A percentile compares a stretch with the other conserved stretches of the same genome.
These are phyloP conservation scores for Erebia palarica DNA, from an alignment of 2,888 invertebrate species.

Conservation along the genomic window DNA sequence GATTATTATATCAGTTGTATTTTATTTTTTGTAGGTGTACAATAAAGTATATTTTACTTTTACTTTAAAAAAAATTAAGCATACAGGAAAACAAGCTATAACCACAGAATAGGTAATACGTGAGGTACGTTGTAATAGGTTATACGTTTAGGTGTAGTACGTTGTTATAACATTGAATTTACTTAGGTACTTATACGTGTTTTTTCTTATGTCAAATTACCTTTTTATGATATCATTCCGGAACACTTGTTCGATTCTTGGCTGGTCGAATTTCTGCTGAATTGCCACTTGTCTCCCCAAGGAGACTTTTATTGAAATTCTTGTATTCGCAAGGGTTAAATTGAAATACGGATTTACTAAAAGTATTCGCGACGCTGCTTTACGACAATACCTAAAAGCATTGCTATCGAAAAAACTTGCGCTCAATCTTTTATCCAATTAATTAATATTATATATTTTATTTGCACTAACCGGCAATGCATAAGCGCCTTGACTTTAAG, in stretches of 20 bases:
- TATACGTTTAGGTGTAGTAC: no score
- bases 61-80: no score
- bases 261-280: constrained; percentile 26
- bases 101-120: no score
- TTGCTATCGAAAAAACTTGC: not conserved
- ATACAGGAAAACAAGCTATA: not conserved
- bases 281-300: constrained; percentile 30
- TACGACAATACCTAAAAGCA: not conserved
- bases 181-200: not conserved
- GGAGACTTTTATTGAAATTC: constrained; percentile 27
- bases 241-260: constrained; percentile 33
- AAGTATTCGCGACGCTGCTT: not conserved
- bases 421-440: not conserved
- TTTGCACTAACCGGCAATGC: no score
- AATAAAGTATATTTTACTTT: no score
- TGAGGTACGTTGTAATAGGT: no score
- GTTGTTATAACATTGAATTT: not conserved
- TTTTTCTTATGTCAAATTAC: constrained; percentile 27
- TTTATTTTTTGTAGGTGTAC: no score
- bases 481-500: no score
- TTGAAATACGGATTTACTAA: constrained; percentile 15
- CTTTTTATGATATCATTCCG: constrained; percentile 35
- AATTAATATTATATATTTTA: no score
- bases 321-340: constrained; percentile 13
- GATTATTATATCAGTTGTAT: no score